A percentile compares a stretch with the other conserved stretches of the same genome.
phyloP scores from a whole-genome alignment of 2,113 vertebrate species.

The Sinocyclocheilus anshuiensis region DNA sequence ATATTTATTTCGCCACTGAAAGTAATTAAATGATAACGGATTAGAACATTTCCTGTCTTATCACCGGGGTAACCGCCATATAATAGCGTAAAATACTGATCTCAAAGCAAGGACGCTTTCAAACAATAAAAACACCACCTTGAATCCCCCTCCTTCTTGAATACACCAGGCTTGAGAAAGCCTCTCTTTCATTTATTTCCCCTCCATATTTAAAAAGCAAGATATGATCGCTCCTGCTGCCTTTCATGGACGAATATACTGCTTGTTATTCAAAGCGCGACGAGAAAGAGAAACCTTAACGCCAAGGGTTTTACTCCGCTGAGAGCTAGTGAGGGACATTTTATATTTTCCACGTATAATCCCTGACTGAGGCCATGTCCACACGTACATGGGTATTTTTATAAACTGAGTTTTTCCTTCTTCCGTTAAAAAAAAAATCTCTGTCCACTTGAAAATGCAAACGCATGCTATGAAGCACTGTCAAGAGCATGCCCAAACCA shows the following conservation, averaged over 20 bases:
- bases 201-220: slow-evolving; percentile 31
- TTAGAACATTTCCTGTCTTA: slow-evolving; percentile 59
- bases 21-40: slow-evolving; percentile 71
- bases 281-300: slow-evolving; percentile 16
- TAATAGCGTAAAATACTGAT: slow-evolving; percentile 65
- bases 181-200: background rate
- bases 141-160: slow-evolving; percentile 37
- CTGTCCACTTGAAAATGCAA: too few relatives aligned
- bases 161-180: slow-evolving; percentile 55
- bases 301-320: slow-evolving; percentile 14
- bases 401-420: too few relatives aligned
- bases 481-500: too few relatives aligned
- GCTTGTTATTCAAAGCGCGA: slow-evolving; percentile 52
- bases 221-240: slow-evolving; percentile 58
- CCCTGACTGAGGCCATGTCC: slow-evolving; percentile 18
- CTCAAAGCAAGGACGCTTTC: slow-evolving; percentile 35
- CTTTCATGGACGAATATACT: slow-evolving; percentile 43
- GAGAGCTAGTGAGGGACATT: slow-evolving; percentile 4
- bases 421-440: too few relatives aligned
- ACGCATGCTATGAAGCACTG: too few relatives aligned
- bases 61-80: slow-evolving; percentile 61
- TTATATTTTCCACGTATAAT: slow-evolving; percentile 14
- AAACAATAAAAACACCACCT: slow-evolving; percentile 51
- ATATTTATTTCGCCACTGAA: slow-evolving; percentile 55
- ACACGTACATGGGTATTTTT: too few relatives aligned